Evolutionary conservation across 1,140 invertebrate species (phyloP).

Genomic region (Dryas iulia): DNA sequence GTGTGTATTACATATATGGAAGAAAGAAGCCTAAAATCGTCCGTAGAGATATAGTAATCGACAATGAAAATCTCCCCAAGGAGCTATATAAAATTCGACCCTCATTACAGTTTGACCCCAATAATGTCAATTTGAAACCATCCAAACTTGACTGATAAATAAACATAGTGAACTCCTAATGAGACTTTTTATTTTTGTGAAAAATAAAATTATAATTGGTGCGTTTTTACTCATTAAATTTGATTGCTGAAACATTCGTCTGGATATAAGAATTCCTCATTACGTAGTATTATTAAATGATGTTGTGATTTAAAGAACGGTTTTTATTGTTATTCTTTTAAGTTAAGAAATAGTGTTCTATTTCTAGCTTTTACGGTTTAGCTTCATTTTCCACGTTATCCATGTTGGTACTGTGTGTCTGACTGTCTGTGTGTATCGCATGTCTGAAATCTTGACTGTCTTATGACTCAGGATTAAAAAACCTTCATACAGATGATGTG

Average conservation of each 20-base stretch:
- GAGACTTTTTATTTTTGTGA: background rate
- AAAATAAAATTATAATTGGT: background rate
- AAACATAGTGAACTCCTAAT: conserved; percentile 5
- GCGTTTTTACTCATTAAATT: background rate
- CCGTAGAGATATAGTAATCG: conserved; percentile 13
- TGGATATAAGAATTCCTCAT: too few species aligned
- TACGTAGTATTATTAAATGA: background rate
- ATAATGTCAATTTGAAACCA: conserved; percentile 19
- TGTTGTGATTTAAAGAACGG: background rate
- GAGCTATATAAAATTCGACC: conserved; percentile 19
- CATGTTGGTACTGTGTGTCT: too few species aligned
- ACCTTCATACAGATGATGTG: too few species aligned
- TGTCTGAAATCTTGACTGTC: too few species aligned
- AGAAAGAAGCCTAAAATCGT: background rate
- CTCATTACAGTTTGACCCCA: conserved; percentile 18
- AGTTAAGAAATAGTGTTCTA: too few species aligned
- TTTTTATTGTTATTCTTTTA: too few species aligned
- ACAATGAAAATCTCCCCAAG: conserved; percentile 3
- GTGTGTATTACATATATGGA: background rate
- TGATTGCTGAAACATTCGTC: background rate
- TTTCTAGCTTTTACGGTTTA: too few species aligned
- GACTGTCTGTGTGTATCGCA: too few species aligned
- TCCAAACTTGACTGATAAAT: conserved; percentile 16
- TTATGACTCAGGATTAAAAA: too few species aligned
- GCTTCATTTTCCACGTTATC: too few species aligned